Percentiles rank a stretch among this genome's conserved stretches.
These are phyloP conservation scores for Iselma pallidipennis DNA, from an alignment of 2,888 invertebrate species.

Conservation along the genomic window DNA sequence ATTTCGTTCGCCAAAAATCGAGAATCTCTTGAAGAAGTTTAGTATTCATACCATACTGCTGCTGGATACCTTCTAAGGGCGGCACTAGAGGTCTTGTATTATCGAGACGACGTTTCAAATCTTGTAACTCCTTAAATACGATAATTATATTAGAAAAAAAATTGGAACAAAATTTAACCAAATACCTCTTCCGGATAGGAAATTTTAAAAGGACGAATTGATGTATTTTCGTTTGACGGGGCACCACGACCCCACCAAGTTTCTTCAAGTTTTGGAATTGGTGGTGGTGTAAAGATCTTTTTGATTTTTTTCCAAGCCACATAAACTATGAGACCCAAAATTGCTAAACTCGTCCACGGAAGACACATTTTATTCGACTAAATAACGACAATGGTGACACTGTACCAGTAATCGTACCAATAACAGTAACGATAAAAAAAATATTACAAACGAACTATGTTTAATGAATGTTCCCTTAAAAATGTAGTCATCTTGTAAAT, in stretches of 20 bases:
- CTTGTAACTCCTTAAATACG: conserved; percentile 46
- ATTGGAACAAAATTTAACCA: conserved; percentile 24
- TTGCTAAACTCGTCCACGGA: neutral
- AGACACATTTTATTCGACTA: neutral
- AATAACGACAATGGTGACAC: neutral
- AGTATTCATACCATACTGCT: conserved; percentile 82
- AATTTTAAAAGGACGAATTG: conserved; percentile 13
- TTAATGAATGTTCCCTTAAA: too few species aligned
- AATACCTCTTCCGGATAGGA: conserved; percentile 17
- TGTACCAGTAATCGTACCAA: too few species aligned
- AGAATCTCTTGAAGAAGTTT: conserved; percentile 65
- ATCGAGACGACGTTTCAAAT: conserved; percentile 61
- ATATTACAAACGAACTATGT: too few species aligned
- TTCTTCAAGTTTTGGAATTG: conserved; percentile 15
- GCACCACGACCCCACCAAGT: conserved; percentile 16
- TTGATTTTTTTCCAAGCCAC: conserved; percentile 6
- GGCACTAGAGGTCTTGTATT: conserved; percentile 50
- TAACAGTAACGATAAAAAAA: neutral
- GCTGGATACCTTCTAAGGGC: conserved; percentile 70
- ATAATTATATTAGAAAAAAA: too few species aligned
- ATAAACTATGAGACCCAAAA: neutral
- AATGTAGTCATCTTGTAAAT: too few species aligned
- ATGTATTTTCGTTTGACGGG: conserved; percentile 12
- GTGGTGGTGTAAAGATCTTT: conserved; percentile 9
- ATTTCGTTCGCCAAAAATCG: conserved; percentile 76